Base-by-base conservation (phyloP, 2,113 vertebrate species). In the Panthera tigris region DNA sequence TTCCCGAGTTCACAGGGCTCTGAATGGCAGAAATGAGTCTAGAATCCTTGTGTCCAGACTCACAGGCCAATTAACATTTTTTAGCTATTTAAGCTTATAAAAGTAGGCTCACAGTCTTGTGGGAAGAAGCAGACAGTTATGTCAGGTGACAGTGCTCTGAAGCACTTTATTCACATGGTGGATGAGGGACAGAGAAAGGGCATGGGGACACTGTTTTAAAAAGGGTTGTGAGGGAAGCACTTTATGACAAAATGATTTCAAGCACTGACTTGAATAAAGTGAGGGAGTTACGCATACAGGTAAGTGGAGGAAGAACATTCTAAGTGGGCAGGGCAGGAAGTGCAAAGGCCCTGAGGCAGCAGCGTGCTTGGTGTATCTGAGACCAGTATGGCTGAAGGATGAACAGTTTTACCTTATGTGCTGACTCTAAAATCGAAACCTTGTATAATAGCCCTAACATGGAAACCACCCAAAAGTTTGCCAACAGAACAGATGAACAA, bases 391-490 rank as follows among this genome's bases (percentile, higher is more conserved):
- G 76, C 57, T 69, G 69, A 45, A 45, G 18, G 39, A 55, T n/a
- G 57, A 93, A 55, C 5, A 88, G 81, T 36, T 73, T 63, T n/a
- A 57, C 48, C 45, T 81, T 36, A 25, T 2, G 27, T n/a, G 33
- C 36, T 55, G 55, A 89, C 74, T 68, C 91, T 74, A 91, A 95
- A 94, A 94, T 86, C 93, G 57, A 76, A 91, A 52, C 14, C n/a
- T 16, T 14, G 7, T 0, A 0, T 48, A 52, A 95, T 0, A 63
- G 36, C 29, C 25, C 21, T 61, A 18, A 79, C 39, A 23, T 68
- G 57, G 92, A 94, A 96, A 94, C 19, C 71, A 78, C 84, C 41
- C 86, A 16, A 21, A 93, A 85, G 61, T n/a, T 73, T 27, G 33
- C 61, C 50, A 55, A 50, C 0, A 55, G n/a, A 82, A 84, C 3